Conservation (phyloP, 2,797 vertebrate genomes). For the Pseudocheirus occidentalis region DNA sequence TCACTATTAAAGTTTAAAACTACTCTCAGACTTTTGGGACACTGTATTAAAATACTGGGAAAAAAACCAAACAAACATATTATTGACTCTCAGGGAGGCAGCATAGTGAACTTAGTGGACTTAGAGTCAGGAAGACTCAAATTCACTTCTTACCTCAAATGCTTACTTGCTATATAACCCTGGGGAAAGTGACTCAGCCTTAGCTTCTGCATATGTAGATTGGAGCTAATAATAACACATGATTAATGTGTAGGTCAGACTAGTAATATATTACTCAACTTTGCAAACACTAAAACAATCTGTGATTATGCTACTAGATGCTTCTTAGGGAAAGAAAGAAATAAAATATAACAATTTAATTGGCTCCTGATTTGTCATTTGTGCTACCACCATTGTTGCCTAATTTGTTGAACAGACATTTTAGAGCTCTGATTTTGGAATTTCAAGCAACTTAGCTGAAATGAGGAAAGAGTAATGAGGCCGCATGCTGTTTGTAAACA, state of each 20-base stretch:
- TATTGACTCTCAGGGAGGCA: not conserved
- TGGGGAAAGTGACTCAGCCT: not conserved
- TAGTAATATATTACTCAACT: not conserved
- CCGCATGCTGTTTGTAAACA: not conserved
- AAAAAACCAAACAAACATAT: not conserved
- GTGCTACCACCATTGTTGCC: not conserved
- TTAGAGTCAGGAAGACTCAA: not conserved
- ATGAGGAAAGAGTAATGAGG: not conserved
- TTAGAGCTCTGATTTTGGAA: not conserved
- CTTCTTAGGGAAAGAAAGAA: not conserved
- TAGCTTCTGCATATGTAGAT: not conserved
- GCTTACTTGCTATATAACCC: not conserved
- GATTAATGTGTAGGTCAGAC: not conserved
- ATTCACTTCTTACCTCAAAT: not conserved
- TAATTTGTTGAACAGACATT: not conserved
- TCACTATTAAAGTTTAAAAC: not conserved
- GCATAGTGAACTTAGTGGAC: not conserved
- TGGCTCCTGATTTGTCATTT: not conserved
- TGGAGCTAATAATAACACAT: not conserved
- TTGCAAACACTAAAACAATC: not conserved
- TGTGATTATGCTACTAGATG: not conserved
- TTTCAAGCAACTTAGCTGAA: not conserved
- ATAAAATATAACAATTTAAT: not conserved
- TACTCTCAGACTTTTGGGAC: not conserved
- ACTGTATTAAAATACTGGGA: not conserved